These are phyloP conservation scores for Pristis pectinata DNA, from an alignment of 2,797 vertebrate genomes.

Conservation along the genomic window DNA sequence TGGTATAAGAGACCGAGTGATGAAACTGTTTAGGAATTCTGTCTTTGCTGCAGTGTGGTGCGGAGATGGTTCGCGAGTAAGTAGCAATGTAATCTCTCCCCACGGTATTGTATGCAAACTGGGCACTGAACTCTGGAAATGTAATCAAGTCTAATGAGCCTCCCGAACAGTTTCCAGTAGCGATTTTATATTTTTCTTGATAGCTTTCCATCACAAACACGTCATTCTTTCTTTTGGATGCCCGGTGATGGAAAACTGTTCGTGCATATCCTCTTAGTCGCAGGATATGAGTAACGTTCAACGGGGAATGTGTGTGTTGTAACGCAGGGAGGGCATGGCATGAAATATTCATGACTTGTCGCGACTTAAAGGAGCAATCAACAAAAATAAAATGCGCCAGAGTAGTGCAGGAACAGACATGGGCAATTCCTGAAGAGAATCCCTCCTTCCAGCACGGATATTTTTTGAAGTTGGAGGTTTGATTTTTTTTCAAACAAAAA, in stretches of 20 bases:
- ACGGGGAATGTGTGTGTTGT: background rate
- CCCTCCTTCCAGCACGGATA: background rate
- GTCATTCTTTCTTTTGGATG: background rate
- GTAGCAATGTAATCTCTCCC: background rate
- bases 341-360: constrained; percentile 12
- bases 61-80: background rate
- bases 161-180: background rate
- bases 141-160: background rate
- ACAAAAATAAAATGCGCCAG: background rate
- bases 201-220: constrained; percentile 28
- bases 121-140: constrained; percentile 13
- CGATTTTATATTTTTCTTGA: background rate
- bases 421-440: background rate
- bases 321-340: background rate
- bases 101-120: background rate
- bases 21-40: background rate
- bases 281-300: constrained; percentile 33
- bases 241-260: constrained; percentile 6
- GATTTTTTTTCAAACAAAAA: background rate
- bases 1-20: background rate
- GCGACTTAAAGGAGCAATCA: background rate
- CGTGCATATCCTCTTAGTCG: background rate
- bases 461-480: background rate
- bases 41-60: background rate
- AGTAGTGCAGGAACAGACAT: background rate